Evolutionary conservation across 2,888 invertebrate species (phyloP).

Genomic region (Drosophila longiperda): DNA sequence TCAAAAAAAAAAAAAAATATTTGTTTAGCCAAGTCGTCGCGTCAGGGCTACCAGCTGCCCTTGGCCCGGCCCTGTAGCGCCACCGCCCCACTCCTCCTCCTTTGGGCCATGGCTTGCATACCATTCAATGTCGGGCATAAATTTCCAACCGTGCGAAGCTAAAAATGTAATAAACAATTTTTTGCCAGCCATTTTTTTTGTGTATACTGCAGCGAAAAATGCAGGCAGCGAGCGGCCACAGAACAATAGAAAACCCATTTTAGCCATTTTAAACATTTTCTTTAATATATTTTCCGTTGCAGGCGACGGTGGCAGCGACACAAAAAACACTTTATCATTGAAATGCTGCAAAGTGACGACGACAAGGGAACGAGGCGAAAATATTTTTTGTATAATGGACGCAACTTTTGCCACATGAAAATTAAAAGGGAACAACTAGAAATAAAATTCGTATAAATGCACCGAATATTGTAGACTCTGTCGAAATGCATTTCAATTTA

Average conservation of each 20-base stretch:
- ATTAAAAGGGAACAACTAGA: constrained; percentile 35
- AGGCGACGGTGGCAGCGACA: constrained; percentile 40
- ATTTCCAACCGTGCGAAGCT: constrained; percentile 56
- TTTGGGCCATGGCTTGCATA: constrained; percentile 48
- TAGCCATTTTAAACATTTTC: constrained; percentile 70
- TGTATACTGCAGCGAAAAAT: constrained; percentile 31
- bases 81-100: constrained; percentile 5
- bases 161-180: constrained; percentile 70
- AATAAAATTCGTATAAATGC: not conserved
- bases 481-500: not conserved
- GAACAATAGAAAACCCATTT: constrained; percentile 67
- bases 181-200: constrained; percentile 42
- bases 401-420: constrained; percentile 53
- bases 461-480: constrained; percentile 30
- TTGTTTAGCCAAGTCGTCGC: constrained; percentile 50
- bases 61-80: constrained; percentile 34
- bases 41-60: constrained; percentile 60
- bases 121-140: constrained; percentile 68
- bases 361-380: constrained; percentile 39
- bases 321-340: constrained; percentile 68
- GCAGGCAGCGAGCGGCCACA: constrained; percentile 49
- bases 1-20: constrained; percentile 41
- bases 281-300: constrained; percentile 63
- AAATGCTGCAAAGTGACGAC: constrained; percentile 61
- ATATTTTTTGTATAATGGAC: constrained; percentile 61